Evolutionary conservation across 2,113 vertebrate genomes (phyloP).

Genomic region (Chamaea fasciata): DNA sequence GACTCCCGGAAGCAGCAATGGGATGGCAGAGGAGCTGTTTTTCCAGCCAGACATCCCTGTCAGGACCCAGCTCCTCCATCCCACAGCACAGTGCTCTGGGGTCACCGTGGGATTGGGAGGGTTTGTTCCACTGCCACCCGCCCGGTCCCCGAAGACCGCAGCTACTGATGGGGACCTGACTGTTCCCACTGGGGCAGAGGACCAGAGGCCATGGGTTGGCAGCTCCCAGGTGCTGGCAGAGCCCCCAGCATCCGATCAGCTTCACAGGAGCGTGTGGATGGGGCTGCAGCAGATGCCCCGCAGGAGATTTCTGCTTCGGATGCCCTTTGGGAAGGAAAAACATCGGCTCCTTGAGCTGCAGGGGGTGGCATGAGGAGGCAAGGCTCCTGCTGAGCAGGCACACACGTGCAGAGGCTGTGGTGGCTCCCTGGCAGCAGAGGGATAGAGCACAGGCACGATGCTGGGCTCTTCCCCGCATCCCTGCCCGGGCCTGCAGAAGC

Average conservation of each 20-base stretch:
- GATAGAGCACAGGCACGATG: accelerated
- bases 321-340: not conserved
- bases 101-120: accelerated
- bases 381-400: accelerated
- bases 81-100: accelerated
- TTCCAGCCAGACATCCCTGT: not conserved
- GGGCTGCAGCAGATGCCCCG: not conserved
- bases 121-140: accelerated
- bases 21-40: not conserved
- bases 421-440: not conserved
- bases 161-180: not conserved
- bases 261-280: accelerated
- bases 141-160: not conserved
- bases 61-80: accelerated
- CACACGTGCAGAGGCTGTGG: not conserved
- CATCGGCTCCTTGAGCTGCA: not conserved
- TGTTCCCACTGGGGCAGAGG: not conserved
- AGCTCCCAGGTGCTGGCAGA: not conserved
- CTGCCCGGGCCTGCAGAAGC: not conserved
- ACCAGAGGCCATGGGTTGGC: accelerated
- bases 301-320: not conserved
- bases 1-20: accelerated
- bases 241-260: accelerated
- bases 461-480: not conserved
- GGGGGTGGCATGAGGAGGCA: not conserved